Evolutionary conservation across 2,113 vertebrate species (phyloP).

Genomic region (Cyprinodon variegatus): DNA sequence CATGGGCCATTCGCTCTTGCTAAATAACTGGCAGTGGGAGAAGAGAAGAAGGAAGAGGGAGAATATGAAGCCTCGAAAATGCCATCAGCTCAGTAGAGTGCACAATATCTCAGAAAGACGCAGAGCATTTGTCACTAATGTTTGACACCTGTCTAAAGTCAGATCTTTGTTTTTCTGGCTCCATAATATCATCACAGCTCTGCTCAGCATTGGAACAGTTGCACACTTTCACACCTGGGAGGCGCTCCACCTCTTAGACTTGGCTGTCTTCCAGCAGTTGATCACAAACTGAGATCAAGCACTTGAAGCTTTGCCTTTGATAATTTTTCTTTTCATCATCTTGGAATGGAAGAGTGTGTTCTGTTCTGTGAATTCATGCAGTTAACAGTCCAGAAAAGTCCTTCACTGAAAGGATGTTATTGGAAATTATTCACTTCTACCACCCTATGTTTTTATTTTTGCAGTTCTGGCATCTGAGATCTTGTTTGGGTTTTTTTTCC

Average conservation of each 20-base stretch:
- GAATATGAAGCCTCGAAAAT: conserved; percentile 55
- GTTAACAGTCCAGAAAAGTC: conserved; percentile 40
- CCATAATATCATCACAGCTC: conserved; percentile 4
- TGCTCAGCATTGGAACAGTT: conserved; percentile 61
- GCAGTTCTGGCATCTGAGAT: conserved; percentile 28
- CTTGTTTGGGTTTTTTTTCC: conserved; percentile 1
- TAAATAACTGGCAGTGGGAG: conserved; percentile 74
- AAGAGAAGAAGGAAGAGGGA: conserved; percentile 63
- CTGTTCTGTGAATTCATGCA: conserved; percentile 52
- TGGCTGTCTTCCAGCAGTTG: conserved; percentile 54
- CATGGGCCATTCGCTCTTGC: conserved; percentile 60
- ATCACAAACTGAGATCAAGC: conserved; percentile 61
- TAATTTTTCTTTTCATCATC: conserved; percentile 66
- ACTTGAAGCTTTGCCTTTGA: conserved; percentile 51
- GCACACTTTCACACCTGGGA: conserved; percentile 70
- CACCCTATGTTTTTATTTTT: neutral
- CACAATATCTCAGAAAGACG: conserved; percentile 33
- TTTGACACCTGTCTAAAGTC: conserved; percentile 32
- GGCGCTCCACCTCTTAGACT: conserved; percentile 41
- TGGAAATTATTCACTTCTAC: conserved; percentile 28
- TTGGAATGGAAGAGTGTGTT: conserved; percentile 49
- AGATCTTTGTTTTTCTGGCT: neutral
- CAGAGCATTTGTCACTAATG: conserved; percentile 28
- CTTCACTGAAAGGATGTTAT: conserved; percentile 7
- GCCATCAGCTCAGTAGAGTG: conserved; percentile 36